phyloP scores from a whole-genome alignment of 2,113 vertebrate species.

The Psittacula cyanocephala region DNA sequence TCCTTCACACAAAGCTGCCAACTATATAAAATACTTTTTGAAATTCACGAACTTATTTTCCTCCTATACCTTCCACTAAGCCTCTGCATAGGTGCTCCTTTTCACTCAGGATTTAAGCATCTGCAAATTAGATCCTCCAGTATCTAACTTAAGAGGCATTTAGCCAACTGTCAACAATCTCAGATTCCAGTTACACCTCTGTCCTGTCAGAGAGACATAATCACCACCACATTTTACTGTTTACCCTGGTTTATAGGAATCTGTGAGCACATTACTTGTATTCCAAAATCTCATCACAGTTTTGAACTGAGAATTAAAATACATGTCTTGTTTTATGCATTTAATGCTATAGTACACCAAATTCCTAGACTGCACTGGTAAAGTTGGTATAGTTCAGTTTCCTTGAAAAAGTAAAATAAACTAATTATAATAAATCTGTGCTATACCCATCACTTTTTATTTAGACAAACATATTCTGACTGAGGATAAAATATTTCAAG shows the following conservation, averaged over 20 bases:
- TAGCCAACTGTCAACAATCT: neutral
- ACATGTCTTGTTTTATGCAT: rapidly evolving
- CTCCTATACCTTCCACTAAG: neutral
- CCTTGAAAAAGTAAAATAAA: neutral
- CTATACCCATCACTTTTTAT: neutral
- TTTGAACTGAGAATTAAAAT: neutral
- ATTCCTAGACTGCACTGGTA: neutral
- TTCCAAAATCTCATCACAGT: neutral
- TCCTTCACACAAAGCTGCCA: neutral
- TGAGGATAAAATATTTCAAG: neutral
- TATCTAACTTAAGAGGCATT: neutral
- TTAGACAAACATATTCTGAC: neutral
- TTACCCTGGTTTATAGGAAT: neutral
- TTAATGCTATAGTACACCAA: neutral
- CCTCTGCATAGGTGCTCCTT: neutral
- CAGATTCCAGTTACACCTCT: neutral
- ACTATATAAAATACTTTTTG: neutral
- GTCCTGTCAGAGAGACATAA: neutral
- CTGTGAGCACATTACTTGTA: rapidly evolving
- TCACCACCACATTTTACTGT: neutral
- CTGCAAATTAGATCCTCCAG: neutral
- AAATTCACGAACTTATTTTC: neutral
- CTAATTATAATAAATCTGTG: neutral
- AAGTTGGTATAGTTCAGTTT: neutral
- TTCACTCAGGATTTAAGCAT: neutral